Evolutionary conservation across 2,888 invertebrate genomes (phyloP).

Genomic region (Alitta virens): DNA sequence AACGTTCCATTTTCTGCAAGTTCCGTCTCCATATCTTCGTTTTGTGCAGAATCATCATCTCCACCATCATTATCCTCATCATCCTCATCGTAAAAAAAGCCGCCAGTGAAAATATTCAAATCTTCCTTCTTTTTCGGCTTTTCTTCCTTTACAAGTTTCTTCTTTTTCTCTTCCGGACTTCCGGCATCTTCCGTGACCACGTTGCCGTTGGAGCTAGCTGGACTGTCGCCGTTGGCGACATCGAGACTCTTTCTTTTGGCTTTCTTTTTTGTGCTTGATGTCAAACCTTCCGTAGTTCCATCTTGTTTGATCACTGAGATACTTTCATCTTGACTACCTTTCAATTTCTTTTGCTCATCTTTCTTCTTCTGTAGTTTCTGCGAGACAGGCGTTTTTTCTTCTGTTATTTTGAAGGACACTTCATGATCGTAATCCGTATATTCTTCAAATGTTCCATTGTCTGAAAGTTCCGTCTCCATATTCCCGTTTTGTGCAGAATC

Average conservation of each 20-base stretch:
- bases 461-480: background rate
- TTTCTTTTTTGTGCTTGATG: background rate
- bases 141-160: background rate
- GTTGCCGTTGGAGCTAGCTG: background rate
- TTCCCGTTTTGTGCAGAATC: background rate
- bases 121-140: background rate
- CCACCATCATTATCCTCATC: background rate
- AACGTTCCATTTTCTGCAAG: no score
- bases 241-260: background rate
- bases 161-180: background rate
- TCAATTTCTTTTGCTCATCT: background rate
- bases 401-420: background rate
- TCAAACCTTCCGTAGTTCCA: background rate
- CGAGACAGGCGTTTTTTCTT: background rate
- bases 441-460: no score
- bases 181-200: background rate
- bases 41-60: background rate
- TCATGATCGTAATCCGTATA: background rate
- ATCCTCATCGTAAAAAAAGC: slow-evolving; percentile 4
- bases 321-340: background rate
- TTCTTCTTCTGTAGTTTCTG: background rate
- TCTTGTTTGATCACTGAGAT: background rate
- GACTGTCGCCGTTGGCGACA: background rate
- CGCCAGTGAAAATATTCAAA: background rate
- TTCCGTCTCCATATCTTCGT: background rate